Conservation (phyloP, 1,140 invertebrate genomes). For the Uloborus diversus region DNA sequence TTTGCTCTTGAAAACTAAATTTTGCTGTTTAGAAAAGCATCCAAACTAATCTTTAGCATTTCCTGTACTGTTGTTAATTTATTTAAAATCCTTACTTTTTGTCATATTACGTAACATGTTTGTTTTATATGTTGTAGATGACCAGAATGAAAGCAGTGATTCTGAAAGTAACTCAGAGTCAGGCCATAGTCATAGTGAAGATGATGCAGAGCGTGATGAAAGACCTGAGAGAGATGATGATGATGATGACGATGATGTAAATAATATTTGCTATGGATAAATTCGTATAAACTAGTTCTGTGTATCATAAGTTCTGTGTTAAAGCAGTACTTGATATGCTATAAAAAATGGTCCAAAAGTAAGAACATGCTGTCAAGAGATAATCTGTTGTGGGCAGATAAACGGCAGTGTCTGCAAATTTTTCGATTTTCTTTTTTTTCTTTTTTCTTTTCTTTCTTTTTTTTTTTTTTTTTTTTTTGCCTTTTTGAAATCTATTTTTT, state of each 20-base stretch:
- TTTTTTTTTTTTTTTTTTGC: background rate
- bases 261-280: constrained; percentile 58
- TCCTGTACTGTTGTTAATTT: no score
- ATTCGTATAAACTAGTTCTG: background rate
- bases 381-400: no score
- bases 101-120: no score
- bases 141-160: constrained; percentile 63
- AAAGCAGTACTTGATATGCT: no score
- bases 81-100: no score
- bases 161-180: constrained; percentile 62
- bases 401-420: no score
- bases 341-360: no score
- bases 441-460: background rate
- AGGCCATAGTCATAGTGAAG: constrained; percentile 58
- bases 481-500: no score
- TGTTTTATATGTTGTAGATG: constrained; percentile 50
- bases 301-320: background rate
- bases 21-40: no score
- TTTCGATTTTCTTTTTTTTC: background rate
- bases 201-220: constrained; percentile 58
- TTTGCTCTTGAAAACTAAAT: no score
- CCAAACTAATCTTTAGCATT: no score
- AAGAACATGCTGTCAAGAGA: no score
- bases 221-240: constrained; percentile 72
- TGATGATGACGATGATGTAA: constrained; percentile 72